Evolutionary conservation across 2,888 invertebrate genomes (phyloP).

Genomic region (Pterostichus madidus): DNA sequence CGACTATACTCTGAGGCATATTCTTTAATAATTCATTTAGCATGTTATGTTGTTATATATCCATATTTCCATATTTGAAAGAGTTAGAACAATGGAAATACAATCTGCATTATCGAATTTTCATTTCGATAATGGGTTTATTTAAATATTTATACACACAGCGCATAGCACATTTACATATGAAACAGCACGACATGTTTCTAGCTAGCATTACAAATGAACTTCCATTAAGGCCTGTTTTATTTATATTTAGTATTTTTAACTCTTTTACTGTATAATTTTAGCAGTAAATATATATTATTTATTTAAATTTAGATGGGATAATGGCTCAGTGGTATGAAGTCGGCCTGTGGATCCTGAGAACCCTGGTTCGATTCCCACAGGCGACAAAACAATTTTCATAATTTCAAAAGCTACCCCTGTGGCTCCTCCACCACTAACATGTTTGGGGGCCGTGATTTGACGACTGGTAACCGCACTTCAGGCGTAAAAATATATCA

Average conservation of each 20-base stretch:
- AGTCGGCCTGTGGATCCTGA: too few species aligned
- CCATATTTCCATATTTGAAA: neutral
- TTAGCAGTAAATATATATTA: neutral
- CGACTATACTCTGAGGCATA: conserved; percentile 16
- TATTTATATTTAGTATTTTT: conserved; percentile 20
- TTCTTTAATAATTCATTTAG: neutral
- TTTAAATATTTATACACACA: conserved; percentile 37
- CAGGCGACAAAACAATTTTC: too few species aligned
- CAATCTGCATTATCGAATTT: conserved; percentile 22
- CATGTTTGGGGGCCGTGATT: too few species aligned
- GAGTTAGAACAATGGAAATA: conserved; percentile 33
- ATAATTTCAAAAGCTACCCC: too few species aligned
- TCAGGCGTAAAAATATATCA: too few species aligned
- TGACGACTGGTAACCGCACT: too few species aligned
- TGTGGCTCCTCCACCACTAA: too few species aligned
- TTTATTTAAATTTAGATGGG: too few species aligned
- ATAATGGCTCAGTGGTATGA: too few species aligned
- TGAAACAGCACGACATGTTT: conserved; percentile 19
- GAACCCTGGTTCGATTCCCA: too few species aligned
- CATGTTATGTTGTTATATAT: too few species aligned
- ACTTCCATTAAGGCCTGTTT: neutral
- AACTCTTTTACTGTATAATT: neutral
- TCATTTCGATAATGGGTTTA: conserved; percentile 43
- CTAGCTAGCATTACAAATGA: conserved; percentile 5
- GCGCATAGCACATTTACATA: conserved; percentile 28